Conservation (phyloP, 2,888 invertebrate species). For the Artemia sp. region DNA sequence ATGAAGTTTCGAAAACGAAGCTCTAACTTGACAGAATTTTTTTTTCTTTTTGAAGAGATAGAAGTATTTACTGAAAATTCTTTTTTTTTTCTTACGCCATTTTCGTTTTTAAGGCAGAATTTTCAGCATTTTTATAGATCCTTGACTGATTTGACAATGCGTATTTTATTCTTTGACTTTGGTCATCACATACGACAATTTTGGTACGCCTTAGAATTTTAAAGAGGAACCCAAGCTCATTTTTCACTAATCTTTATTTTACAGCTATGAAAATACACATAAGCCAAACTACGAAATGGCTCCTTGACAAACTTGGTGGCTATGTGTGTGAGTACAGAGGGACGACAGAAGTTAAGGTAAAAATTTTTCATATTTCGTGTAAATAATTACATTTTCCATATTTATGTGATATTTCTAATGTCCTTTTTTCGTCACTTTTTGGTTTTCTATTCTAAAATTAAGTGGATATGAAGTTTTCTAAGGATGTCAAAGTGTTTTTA, state of each 20-base stretch:
- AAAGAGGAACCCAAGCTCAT: no score
- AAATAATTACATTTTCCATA: no score
- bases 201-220: no score
- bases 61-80: not conserved
- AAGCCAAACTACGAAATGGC: conserved; percentile 39
- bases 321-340: conserved; percentile 29
- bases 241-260: conserved; percentile 24
- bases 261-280: conserved; percentile 45
- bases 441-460: no score
- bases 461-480: no score
- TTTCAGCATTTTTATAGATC: not conserved
- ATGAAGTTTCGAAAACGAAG: conserved; percentile 18
- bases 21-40: conserved; percentile 17
- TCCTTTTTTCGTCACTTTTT: no score
- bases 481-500: no score
- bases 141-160: no score
- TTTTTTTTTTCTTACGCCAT: not conserved
- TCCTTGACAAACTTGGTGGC: conserved; percentile 36
- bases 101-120: not conserved
- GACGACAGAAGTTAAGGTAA: conserved; percentile 27
- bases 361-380: not conserved
- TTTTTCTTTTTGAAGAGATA: not conserved
- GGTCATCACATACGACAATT: no score
- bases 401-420: no score
- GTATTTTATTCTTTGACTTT: no score